Conservation (phyloP, 2,888 invertebrate species). For the Caenorhabditis sp. region DNA sequence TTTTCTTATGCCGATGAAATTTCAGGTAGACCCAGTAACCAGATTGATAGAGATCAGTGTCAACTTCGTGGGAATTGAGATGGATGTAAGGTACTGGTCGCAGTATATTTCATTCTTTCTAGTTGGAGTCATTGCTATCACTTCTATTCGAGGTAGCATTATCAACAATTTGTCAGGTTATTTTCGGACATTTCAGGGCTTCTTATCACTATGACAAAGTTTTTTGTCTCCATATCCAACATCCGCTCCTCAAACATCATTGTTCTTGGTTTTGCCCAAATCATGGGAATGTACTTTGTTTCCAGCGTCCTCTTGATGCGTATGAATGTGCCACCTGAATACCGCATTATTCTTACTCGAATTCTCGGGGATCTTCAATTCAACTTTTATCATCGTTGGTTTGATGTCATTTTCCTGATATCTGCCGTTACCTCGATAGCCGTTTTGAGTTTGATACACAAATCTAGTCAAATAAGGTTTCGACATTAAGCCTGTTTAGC, state of each 20-base stretch:
- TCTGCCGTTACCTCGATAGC: slow-evolving; percentile 96
- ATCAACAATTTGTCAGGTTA: too few relatives aligned
- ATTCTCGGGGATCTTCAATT: slow-evolving; percentile 98
- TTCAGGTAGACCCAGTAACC: slow-evolving; percentile 93
- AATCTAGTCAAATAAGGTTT: slow-evolving; percentile 83
- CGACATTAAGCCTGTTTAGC: slow-evolving; percentile 1
- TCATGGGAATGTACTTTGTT: slow-evolving; percentile 99
- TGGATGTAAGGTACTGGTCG: slow-evolving; percentile 99
- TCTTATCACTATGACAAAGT: slow-evolving; percentile 97
- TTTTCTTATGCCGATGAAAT: too few relatives aligned
- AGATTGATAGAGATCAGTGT: slow-evolving; percentile 96
- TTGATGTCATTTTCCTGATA: slow-evolving; percentile 97
- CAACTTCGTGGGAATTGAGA: slow-evolving; percentile 95
- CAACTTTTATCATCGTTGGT: slow-evolving; percentile 99
- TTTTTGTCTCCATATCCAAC: slow-evolving; percentile 99
- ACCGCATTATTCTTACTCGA: slow-evolving; percentile 87
- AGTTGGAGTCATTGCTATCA: slow-evolving; percentile 97
- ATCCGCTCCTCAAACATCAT: slow-evolving; percentile 99
- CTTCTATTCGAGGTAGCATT: slow-evolving; percentile 90
- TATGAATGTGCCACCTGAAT: slow-evolving; percentile 99
- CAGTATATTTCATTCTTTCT: slow-evolving; percentile 98
- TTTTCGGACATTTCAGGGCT: slow-evolving; percentile 86
- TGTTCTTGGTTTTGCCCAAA: slow-evolving; percentile 95
- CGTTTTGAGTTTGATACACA: slow-evolving; percentile 96
- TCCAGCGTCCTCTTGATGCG: slow-evolving; percentile 97